Evolutionary conservation across 2,888 invertebrate genomes (phyloP).

Genomic region (Drepana falcataria): DNA sequence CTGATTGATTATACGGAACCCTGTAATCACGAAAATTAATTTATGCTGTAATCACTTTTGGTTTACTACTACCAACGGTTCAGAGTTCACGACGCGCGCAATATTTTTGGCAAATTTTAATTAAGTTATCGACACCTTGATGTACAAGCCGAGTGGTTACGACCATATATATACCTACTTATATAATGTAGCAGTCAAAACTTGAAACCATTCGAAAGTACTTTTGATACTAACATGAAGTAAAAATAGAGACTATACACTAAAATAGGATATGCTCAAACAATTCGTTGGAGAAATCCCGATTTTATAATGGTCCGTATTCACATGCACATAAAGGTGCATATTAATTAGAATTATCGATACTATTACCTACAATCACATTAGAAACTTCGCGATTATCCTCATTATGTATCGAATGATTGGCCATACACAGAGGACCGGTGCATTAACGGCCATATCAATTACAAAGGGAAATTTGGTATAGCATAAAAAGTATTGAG

Average conservation of each 20-base stretch:
- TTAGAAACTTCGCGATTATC: constrained; percentile 22
- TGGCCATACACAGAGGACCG: constrained; percentile 16
- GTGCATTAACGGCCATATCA: constrained; percentile 47
- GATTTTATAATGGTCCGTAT: background rate
- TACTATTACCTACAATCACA: constrained; percentile 10
- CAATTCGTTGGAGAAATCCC: background rate
- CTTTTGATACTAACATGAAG: no score
- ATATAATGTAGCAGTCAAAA: no score
- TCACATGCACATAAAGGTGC: constrained; percentile 19
- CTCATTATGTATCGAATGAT: constrained; percentile 31
- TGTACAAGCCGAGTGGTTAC: no score
- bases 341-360: constrained; percentile 2
- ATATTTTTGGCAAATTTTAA: constrained; percentile 40
- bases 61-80: constrained; percentile 45
- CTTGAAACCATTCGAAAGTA: no score
- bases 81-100: constrained; percentile 47
- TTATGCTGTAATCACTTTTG: constrained; percentile 34
- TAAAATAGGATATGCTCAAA: no score
- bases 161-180: no score
- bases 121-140: constrained; percentile 18
- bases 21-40: constrained; percentile 47
- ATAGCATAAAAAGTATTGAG: constrained; percentile 29
- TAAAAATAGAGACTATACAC: no score
- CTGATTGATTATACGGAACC: constrained; percentile 39
- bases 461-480: constrained; percentile 39